phyloP scores from a whole-genome alignment of 2,797 vertebrate species.

The Picus viridis region DNA sequence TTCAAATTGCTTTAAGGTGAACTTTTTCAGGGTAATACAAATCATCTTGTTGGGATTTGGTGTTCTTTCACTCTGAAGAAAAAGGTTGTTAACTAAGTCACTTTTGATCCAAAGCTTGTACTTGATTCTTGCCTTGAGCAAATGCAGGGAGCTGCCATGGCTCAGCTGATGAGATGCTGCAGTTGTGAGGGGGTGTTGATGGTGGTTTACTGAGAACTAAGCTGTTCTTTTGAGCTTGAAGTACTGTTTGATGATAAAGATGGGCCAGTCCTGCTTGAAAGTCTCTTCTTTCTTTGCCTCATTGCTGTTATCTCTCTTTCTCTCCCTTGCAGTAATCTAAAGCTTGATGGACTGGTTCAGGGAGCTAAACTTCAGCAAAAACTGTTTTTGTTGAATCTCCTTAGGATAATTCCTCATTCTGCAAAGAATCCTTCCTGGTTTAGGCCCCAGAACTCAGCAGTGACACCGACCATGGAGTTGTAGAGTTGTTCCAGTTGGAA shows the following conservation, averaged over 20 bases:
- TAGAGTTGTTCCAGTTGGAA: no score
- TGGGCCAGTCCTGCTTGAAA: background rate
- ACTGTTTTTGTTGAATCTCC: background rate
- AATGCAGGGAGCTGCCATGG: background rate
- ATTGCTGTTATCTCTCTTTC: background rate
- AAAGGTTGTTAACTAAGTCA: background rate
- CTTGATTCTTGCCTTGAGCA: background rate
- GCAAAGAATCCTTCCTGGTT: background rate
- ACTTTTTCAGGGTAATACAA: background rate
- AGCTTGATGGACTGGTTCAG: background rate
- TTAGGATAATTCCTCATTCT: background rate
- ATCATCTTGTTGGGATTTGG: background rate
- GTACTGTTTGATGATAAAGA: background rate
- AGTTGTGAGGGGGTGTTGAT: background rate
- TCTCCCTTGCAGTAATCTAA: background rate
- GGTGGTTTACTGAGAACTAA: background rate
- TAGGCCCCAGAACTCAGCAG: background rate
- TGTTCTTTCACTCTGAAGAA: background rate
- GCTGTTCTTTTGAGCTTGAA: background rate
- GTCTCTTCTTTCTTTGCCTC: background rate
- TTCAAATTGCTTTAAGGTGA: background rate
- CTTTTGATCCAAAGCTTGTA: background rate
- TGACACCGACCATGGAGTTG: background rate
- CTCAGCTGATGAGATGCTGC: background rate
- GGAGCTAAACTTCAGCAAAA: background rate